Evolutionary conservation across 2,113 vertebrate genomes (phyloP).

Genomic region (Canis aureus): DNA sequence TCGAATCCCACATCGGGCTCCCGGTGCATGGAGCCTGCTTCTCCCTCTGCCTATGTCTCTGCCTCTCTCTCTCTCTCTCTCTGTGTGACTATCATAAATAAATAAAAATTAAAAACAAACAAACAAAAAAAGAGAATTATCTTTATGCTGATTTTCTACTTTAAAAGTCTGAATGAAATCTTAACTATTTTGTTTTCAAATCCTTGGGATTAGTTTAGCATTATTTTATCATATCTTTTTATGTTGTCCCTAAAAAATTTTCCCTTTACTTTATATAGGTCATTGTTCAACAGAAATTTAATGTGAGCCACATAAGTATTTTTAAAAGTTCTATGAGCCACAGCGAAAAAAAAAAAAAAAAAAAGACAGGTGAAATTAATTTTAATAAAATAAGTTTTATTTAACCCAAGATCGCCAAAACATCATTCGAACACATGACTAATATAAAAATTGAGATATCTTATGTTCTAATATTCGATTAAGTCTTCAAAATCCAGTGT

Average conservation of each 20-base stretch:
- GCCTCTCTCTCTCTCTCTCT: too few relatives aligned
- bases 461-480: slow-evolving; percentile 5
- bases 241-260: background rate
- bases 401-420: background rate
- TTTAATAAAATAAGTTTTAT: slow-evolving; percentile 29
- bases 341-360: background rate
- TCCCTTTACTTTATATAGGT: background rate
- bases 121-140: background rate
- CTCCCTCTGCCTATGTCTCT: too few relatives aligned
- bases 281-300: background rate
- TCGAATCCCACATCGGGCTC: too few relatives aligned
- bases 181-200: slow-evolving; percentile 40
- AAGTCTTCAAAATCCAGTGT: background rate
- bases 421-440: background rate
- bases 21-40: too few relatives aligned
- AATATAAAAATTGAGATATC: slow-evolving; percentile 18
- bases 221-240: background rate
- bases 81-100: too few relatives aligned
- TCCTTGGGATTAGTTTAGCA: background rate
- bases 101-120: too few relatives aligned
- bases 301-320: background rate
- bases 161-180: background rate
- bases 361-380: background rate
- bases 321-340: slow-evolving; percentile 2
- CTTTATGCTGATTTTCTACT: background rate